Evolutionary conservation across 2,797 vertebrate species (phyloP), one percentile per base, ranked within the genome.

Genomic region (Nannoperca obscura): DNA sequence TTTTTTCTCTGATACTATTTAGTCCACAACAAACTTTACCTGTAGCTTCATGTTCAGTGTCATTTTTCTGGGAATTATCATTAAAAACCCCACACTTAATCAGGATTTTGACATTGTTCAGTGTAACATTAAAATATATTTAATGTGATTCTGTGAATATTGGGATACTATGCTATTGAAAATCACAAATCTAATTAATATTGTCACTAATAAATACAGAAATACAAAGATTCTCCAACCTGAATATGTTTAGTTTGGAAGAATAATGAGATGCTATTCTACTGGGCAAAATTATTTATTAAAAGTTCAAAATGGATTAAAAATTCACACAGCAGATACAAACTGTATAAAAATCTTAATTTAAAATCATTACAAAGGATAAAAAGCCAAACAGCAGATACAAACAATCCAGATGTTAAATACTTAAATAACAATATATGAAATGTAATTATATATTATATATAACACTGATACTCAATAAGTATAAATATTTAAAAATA

Each of bases 261-360:
- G 38, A 76, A 69, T 44, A 49, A 47, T n/a, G 40, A 0, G 4
- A 27, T 17, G 30, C n/a, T 3, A 4, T 40, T 46, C 17, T n/a
- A 17, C 11, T 30, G 12, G 52, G 6, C 2, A 66, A 50, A 63
- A 38, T 15, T 32, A 40, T 82, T 78, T 71, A 84, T 73, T 76
- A 17, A 34, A 80, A 40, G 11, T 19, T n/a, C 5, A 19, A 42
- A 74, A n/a, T 13, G 24, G 12, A 52, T 38, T 12, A 15, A 32
- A 57, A 46, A 44, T 42, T 22, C 46, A 44, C 47, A 36, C 3
- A 20, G 19, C 7, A 30, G 10, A 70, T 78, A 57, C 10, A 79
- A 38, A 74, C 30, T 11, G 47, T 19, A 54, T 49, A 55, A 75
- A 72, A 68, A 65, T 5, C 4, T 54, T 46, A 4, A 27, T 77